These are phyloP conservation scores for Meteorus cinctellus DNA, from an alignment of 2,888 invertebrate species.

Conservation along the genomic window DNA sequence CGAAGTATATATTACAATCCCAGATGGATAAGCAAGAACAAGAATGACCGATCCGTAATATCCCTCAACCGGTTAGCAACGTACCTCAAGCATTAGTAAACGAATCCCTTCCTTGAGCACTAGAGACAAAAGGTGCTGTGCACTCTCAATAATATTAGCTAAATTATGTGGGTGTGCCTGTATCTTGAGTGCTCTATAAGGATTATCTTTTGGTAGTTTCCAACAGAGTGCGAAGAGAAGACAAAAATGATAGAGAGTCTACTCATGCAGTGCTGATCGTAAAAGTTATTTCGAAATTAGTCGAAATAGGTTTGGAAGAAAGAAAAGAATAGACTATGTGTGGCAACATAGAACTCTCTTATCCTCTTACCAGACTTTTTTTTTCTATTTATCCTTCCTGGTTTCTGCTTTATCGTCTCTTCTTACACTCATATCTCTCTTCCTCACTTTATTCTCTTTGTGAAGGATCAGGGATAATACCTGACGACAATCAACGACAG, in stretches of 20 bases:
- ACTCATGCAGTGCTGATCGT: constrained; percentile 48
- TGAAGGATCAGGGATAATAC: constrained; percentile 32
- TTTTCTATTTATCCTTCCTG: constrained; percentile 18
- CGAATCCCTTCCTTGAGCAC: not conserved
- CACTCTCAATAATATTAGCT: not conserved
- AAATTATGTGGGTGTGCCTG: not conserved
- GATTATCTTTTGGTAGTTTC: constrained; percentile 31
- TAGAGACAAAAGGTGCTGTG: not conserved
- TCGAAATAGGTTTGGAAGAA: constrained; percentile 63
- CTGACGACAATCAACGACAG: constrained; percentile 37
- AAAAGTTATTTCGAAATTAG: constrained; percentile 60
- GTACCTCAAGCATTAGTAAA: not conserved
- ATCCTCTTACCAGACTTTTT: constrained; percentile 59
- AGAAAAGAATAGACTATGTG: constrained; percentile 42
- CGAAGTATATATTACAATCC: too few species aligned
- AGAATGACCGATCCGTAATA: not conserved
- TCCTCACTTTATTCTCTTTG: constrained; percentile 27
- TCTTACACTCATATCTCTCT: constrained; percentile 19
- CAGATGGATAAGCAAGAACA: too few species aligned
- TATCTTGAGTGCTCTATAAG: constrained; percentile 24
- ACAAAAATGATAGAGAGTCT: constrained; percentile 4
- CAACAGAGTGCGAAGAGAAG: constrained; percentile 1
- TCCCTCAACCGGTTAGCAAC: not conserved
- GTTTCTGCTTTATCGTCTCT: not conserved
- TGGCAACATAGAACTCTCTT: constrained; percentile 48